phyloP scores from a whole-genome alignment of 2,888 invertebrate genomes.

The Coenonympha glycerion region DNA sequence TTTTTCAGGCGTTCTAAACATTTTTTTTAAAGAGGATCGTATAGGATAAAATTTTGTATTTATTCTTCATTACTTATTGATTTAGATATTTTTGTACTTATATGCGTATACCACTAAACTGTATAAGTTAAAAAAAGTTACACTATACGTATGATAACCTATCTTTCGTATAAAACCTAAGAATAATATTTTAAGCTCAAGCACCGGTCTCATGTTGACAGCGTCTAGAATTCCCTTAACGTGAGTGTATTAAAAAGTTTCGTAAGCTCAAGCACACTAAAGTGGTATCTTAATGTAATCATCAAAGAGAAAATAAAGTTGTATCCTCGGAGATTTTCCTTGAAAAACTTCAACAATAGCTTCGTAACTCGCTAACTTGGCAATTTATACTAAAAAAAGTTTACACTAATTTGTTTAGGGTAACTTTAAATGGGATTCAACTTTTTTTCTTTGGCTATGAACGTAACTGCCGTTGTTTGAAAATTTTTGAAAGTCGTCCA shows the following conservation, averaged over 20 bases:
- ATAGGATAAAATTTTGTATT: too few species aligned
- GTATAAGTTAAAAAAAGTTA: neutral
- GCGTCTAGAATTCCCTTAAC: neutral
- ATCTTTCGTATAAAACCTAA: neutral
- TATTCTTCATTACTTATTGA: too few species aligned
- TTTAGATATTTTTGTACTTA: too few species aligned
- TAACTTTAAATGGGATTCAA: neutral
- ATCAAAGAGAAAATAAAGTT: conserved; percentile 13
- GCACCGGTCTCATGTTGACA: neutral
- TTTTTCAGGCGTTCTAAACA: too few species aligned
- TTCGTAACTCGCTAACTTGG: neutral
- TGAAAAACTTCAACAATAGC: conserved; percentile 16
- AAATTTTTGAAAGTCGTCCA: neutral
- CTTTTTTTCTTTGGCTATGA: neutral
- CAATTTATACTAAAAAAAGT: neutral
- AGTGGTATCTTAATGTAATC: conserved; percentile 10
- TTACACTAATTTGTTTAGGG: neutral
- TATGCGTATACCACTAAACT: too few species aligned
- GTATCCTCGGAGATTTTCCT: conserved; percentile 12
- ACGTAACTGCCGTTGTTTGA: neutral
- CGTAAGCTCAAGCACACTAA: neutral
- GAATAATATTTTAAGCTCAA: neutral
- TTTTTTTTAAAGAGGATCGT: too few species aligned
- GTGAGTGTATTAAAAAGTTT: conserved; percentile 17
- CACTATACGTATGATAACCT: neutral